Conservation (phyloP, 2,888 invertebrate species). For the Hylaea fasciaria region DNA sequence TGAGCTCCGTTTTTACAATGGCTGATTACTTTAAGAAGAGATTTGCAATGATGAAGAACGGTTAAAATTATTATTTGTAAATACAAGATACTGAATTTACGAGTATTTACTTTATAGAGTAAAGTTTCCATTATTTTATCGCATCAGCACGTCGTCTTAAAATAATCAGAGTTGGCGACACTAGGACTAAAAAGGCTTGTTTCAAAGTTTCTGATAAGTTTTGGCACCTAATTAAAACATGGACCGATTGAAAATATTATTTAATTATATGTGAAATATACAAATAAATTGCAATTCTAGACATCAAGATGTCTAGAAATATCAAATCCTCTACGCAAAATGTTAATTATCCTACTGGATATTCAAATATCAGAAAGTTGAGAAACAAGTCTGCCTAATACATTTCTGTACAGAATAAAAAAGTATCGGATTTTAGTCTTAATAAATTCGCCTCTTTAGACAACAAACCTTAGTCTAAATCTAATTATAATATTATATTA, state of each 20-base stretch:
- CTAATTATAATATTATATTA: not conserved
- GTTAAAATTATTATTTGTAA: not conserved
- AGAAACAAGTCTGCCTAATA: not conserved
- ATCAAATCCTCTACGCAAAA: not conserved
- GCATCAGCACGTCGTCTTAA: not conserved
- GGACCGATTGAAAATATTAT: too few relatives aligned
- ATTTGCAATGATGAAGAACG: not conserved
- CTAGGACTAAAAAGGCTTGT: slow-evolving; percentile 1
- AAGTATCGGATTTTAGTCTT: not conserved
- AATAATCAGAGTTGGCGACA: slow-evolving; percentile 2
- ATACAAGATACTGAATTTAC: too few relatives aligned
- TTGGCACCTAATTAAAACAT: not conserved
- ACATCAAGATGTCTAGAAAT: not conserved
- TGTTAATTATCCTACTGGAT: not conserved
- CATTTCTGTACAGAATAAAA: too few relatives aligned
- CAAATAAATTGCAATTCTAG: not conserved
- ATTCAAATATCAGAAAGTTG: not conserved
- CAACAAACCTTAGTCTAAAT: not conserved
- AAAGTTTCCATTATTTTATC: not conserved
- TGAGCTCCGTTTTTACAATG: not conserved
- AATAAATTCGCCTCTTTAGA: not conserved
- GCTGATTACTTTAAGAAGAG: not conserved
- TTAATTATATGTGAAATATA: not conserved
- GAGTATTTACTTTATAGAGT: too few relatives aligned
- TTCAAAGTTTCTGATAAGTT: slow-evolving; percentile 1